Conservation (phyloP, 2,113 vertebrate genomes). For the Cynocephalus volans region DNA sequence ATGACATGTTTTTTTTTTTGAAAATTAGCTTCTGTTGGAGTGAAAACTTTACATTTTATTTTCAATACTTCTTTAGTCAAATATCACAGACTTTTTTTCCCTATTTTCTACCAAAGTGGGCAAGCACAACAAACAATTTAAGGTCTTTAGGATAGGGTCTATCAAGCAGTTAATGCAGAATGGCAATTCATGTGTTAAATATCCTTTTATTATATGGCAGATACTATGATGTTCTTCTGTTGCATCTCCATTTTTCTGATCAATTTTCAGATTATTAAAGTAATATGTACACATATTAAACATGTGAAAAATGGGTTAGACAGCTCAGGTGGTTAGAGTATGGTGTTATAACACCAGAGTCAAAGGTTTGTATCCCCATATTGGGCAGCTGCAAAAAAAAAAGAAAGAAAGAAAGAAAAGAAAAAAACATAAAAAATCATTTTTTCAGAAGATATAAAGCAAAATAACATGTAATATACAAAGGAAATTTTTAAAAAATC, state of each 20-base stretch:
- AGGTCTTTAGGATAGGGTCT: not conserved
- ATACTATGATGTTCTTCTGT: not conserved
- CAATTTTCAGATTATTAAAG: conserved; percentile 5
- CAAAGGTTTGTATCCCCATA: no score
- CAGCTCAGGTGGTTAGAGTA: no score
- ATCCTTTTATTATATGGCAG: not conserved
- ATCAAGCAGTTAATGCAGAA: not conserved
- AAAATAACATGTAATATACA: conserved; percentile 42
- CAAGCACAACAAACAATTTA: not conserved
- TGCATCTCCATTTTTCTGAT: not conserved
- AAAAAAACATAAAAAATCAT: no score
- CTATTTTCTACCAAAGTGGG: conserved; percentile 6
- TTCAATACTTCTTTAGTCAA: not conserved
- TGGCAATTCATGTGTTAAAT: not conserved
- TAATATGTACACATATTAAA: not conserved
- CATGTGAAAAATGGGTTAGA: not conserved
- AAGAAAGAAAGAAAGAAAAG: no score
- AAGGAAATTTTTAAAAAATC: not conserved
- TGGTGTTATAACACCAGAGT: no score
- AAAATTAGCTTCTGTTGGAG: not conserved
- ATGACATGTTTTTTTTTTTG: conserved; percentile 28
- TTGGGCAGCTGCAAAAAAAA: no score
- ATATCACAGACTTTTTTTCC: not conserved
- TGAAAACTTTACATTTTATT: conserved; percentile 34
- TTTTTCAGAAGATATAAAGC: conserved; percentile 18